phyloP scores from a whole-genome alignment of 2,113 vertebrate species.

The Bambusicola thoracicus region DNA sequence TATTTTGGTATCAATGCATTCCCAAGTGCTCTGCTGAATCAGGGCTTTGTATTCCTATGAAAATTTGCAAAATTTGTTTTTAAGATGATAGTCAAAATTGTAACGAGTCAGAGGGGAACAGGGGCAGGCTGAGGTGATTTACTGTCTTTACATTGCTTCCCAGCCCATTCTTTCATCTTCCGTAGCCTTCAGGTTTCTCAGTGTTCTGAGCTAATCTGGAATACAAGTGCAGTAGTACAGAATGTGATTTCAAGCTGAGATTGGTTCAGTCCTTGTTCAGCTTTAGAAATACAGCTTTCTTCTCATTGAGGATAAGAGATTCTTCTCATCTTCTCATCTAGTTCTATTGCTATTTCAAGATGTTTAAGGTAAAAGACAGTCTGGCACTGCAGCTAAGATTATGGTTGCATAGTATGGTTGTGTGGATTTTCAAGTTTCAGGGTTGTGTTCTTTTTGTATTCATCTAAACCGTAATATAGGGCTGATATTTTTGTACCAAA shows the following conservation, averaged over 20 bases:
- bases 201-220: neutral
- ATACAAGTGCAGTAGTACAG: neutral
- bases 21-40: neutral
- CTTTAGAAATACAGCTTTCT: neutral
- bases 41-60: neutral
- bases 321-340: neutral
- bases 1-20: neutral
- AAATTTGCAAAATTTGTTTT: slow-evolving; percentile 1
- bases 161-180: neutral
- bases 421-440: neutral
- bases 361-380: neutral
- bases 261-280: neutral
- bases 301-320: too few species aligned
- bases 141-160: neutral
- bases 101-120: neutral
- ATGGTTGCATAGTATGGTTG: neutral
- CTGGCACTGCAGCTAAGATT: slow-evolving; percentile 5
- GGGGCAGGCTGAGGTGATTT: neutral
- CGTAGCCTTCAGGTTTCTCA: neutral
- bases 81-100: neutral
- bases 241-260: neutral
- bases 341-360: neutral
- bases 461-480: neutral
- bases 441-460: neutral
- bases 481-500: neutral